A percentile compares a stretch with the other conserved stretches of the same genome.
Evolutionary conservation across 2,888 invertebrate species (phyloP).

Genomic region (Tholera decimalis): DNA sequence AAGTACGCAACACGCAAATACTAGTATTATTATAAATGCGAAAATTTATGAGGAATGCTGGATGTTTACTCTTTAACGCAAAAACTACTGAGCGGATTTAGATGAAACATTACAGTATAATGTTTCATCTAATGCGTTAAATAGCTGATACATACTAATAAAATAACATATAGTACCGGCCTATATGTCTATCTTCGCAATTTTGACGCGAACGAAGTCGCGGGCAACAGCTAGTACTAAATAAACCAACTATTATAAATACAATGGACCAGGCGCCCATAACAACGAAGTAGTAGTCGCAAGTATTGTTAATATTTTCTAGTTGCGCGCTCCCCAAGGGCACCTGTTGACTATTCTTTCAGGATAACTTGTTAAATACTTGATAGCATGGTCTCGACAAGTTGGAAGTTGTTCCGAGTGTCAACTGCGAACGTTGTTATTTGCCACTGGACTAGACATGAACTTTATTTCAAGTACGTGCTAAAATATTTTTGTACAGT

Average conservation of each 20-base stretch:
- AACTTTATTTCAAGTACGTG: conserved; percentile 62
- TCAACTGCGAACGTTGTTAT: conserved; percentile 59
- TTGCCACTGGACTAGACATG: conserved; percentile 52
- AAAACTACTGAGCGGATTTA: no score
- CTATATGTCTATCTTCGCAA: no score
- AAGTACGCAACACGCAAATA: no score
- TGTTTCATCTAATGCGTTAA: no score
- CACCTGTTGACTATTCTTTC: conserved; percentile 76
- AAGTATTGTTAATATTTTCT: conserved; percentile 69
- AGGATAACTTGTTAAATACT: conserved; percentile 74
- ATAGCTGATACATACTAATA: no score
- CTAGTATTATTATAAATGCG: no score
- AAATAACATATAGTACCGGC: no score
- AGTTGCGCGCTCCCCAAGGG: conserved; percentile 62
- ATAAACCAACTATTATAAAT: conserved; percentile 16
- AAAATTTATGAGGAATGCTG: no score
- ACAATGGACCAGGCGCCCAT: conserved; percentile 52
- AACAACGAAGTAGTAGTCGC: conserved; percentile 50
- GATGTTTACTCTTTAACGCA: no score
- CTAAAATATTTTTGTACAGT: conserved; percentile 35
- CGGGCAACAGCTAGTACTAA: no score
- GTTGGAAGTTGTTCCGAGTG: conserved; percentile 60
- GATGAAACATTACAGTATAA: no score
- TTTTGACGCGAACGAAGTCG: no score
- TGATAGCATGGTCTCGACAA: conserved; percentile 64